Percentiles rank a stretch among this genome's conserved stretches.
Evolutionary conservation across 1,140 invertebrate genomes (phyloP).

Genomic region (Planococcus citri): DNA sequence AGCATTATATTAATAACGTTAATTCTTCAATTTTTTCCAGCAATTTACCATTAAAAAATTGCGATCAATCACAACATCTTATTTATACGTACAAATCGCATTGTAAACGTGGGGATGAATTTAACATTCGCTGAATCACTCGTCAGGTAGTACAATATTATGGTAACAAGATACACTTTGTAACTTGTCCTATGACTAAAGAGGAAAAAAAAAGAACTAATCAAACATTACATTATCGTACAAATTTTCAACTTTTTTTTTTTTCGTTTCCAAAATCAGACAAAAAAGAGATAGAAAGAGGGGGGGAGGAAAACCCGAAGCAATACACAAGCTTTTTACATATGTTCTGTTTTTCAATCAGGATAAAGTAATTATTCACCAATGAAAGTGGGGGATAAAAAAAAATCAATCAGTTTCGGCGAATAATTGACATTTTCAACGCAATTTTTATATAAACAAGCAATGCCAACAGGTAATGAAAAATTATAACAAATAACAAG

Average conservation of each 20-base stretch:
- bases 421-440: background rate
- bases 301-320: no score
- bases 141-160: background rate
- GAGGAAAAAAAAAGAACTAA: no score
- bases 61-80: slow-evolving; percentile 11
- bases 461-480: slow-evolving; percentile 1
- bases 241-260: background rate
- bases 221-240: no score
- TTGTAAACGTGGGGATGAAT: background rate
- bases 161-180: background rate
- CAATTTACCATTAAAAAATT: slow-evolving; percentile 15
- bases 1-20: slow-evolving; percentile 9
- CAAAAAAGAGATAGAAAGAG: background rate
- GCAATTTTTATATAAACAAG: background rate
- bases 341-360: no score
- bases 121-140: background rate
- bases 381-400: background rate
- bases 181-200: slow-evolving; percentile 1
- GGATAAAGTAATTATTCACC: background rate
- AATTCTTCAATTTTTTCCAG: background rate
- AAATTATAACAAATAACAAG: background rate
- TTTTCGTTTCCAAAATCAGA: no score
- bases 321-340: background rate
- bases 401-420: background rate
- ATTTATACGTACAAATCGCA: background rate